These are phyloP conservation scores for Saguinus midas DNA, from an alignment of 2,113 vertebrate species.

Conservation along the genomic window DNA sequence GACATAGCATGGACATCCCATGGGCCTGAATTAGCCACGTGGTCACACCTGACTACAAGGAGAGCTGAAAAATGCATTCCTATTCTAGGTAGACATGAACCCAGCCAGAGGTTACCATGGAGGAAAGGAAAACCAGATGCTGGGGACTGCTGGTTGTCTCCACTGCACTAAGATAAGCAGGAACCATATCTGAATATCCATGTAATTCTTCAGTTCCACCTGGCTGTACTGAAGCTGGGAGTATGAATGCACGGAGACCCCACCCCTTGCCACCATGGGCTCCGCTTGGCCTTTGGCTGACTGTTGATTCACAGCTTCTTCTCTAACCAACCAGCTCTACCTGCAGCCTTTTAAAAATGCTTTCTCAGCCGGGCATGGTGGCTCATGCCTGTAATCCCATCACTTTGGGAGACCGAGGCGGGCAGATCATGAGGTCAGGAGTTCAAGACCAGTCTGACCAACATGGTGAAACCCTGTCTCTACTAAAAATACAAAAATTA, in stretches of 20 bases:
- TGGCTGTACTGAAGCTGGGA: not conserved
- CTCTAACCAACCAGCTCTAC: not conserved
- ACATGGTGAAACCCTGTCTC: no score
- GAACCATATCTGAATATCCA: not conserved
- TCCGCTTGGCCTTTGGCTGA: not conserved
- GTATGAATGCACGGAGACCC: not conserved
- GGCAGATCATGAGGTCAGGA: no score
- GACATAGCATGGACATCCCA: accelerated
- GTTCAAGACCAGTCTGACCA: no score
- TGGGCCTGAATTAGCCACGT: not conserved
- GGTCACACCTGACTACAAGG: not conserved
- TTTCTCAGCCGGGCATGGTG: no score
- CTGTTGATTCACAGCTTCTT: accelerated
- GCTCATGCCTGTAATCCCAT: no score
- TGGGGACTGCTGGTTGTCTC: not conserved
- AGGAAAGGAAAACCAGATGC: not conserved
- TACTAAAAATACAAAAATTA: no score
- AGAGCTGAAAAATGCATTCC: not conserved
- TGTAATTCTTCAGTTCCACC: not conserved
- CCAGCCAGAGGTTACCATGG: not conserved
- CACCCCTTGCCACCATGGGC: not conserved
- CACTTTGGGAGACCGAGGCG: no score
- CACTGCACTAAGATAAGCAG: not conserved
- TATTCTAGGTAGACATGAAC: not conserved
- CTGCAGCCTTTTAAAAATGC: not conserved